These are phyloP conservation scores for Cyphomyrus discorhynchus DNA, from an alignment of 2,113 vertebrate genomes.

Conservation along the genomic window DNA sequence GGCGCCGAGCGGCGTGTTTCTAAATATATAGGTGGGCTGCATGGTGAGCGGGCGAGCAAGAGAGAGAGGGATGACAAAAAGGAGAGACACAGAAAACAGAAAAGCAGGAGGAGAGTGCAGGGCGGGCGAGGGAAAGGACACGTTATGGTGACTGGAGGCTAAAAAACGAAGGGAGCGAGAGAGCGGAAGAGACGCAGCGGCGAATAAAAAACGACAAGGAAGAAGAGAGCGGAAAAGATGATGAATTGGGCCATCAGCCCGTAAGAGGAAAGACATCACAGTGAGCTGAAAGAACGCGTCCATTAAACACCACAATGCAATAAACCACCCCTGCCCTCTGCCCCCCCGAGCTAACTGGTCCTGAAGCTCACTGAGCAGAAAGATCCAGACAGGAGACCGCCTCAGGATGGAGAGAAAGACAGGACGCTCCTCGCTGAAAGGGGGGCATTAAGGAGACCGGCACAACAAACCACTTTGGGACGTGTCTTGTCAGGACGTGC, in stretches of 20 bases:
- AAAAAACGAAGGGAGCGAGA: background rate
- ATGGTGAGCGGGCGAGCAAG: background rate
- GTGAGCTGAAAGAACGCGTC: background rate
- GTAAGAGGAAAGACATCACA: background rate
- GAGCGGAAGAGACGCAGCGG: background rate
- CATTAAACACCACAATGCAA: background rate
- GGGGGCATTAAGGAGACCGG: background rate
- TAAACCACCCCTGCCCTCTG: background rate
- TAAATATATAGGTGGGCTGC: slow-evolving; percentile 28
- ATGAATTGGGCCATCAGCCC: background rate
- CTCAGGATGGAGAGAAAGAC: background rate
- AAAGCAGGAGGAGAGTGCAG: background rate
- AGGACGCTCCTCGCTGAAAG: background rate
- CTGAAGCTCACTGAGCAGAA: background rate
- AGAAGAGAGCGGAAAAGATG: background rate
- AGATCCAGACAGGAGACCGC: background rate
- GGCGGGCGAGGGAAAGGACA: background rate
- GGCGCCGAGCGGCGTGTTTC: slow-evolving; percentile 1
- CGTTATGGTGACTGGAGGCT: background rate
- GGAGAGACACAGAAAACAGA: background rate
- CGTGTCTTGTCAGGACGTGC: background rate
- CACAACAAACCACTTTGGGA: background rate
- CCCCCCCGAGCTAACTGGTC: background rate
- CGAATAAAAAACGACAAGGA: background rate
- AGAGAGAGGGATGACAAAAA: background rate